Conservation (phyloP, 2,797 vertebrate genomes). For the Xenopus petersii region DNA sequence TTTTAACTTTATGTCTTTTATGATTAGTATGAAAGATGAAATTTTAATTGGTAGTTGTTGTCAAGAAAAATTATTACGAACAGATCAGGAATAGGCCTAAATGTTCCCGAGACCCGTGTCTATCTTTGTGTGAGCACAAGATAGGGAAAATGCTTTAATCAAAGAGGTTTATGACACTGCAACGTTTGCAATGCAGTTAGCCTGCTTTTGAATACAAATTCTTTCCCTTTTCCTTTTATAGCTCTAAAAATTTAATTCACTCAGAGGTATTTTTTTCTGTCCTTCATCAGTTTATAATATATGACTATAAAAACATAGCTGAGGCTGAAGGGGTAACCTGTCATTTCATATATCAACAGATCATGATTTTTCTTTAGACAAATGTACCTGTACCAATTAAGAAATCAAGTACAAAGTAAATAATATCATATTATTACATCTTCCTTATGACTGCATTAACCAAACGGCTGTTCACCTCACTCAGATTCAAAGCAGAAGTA, state of each 20-base stretch:
- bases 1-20: slow-evolving; percentile 51
- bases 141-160: slow-evolving; percentile 36
- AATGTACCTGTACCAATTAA: slow-evolving; percentile 24
- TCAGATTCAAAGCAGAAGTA: no score
- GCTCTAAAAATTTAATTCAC: background rate
- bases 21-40: slow-evolving; percentile 55
- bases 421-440: no score
- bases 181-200: slow-evolving; percentile 24
- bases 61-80: slow-evolving; percentile 46
- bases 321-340: background rate
- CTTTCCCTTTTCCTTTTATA: background rate
- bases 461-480: no score
- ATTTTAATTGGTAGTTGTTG: slow-evolving; percentile 56
- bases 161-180: slow-evolving; percentile 37
- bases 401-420: no score
- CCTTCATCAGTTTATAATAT: background rate
- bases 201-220: slow-evolving; percentile 18
- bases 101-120: slow-evolving; percentile 25
- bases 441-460: no score
- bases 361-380: background rate
- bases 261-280: background rate
- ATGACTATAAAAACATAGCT: background rate
- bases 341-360: background rate
- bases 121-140: slow-evolving; percentile 35
- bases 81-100: slow-evolving; percentile 38